phyloP scores from a whole-genome alignment of 2,888 invertebrate species.

The Epsilonema sp. region DNA sequence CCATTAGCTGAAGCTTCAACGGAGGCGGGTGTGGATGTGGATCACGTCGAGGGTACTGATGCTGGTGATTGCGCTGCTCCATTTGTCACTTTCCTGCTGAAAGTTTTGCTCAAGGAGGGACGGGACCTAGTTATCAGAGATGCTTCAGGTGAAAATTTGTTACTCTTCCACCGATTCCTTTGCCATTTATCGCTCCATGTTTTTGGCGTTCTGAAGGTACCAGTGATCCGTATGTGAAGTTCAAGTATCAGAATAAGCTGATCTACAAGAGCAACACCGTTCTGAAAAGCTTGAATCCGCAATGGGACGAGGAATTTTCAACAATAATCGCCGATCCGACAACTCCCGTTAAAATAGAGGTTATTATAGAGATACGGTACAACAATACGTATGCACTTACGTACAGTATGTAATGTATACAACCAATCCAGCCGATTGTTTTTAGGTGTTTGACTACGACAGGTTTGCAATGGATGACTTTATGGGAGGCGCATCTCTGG shows the following conservation, averaged over 20 bases:
- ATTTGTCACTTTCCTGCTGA: slow-evolving; percentile 19
- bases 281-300: slow-evolving; percentile 76
- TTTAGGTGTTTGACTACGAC: slow-evolving; percentile 75
- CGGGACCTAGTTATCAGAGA: slow-evolving; percentile 21
- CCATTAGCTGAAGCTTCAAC: no score
- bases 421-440: no score
- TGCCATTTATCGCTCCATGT: neutral
- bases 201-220: no score
- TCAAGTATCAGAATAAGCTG: slow-evolving; percentile 38
- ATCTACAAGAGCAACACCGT: slow-evolving; percentile 84
- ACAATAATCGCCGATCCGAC: slow-evolving; percentile 73
- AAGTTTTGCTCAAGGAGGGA: slow-evolving; percentile 23
- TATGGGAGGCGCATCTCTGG: slow-evolving; percentile 74
- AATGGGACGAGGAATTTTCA: slow-evolving; percentile 92
- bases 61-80: slow-evolving; percentile 5
- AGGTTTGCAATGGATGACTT: slow-evolving; percentile 87
- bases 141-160: slow-evolving; percentile 13
- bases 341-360: slow-evolving; percentile 57
- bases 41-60: no score
- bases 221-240: slow-evolving; percentile 26
- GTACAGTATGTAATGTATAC: no score
- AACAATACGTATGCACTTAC: no score
- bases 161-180: neutral
- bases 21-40: no score
- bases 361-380: no score